Conservation (phyloP, 2,888 invertebrate species). For the Megamerina dolium region DNA sequence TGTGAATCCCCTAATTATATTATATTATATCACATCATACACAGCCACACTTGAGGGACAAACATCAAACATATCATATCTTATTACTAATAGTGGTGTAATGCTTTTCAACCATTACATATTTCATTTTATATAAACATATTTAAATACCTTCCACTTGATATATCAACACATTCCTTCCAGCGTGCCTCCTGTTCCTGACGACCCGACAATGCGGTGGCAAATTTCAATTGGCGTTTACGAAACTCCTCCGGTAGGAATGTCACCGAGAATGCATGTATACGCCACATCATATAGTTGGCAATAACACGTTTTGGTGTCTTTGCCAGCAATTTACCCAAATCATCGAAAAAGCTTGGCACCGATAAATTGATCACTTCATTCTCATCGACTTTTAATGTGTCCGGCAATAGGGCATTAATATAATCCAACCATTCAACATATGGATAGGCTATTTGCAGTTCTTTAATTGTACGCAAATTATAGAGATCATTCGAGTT, state of each 20-base stretch:
- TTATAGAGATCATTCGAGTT: constrained; percentile 90
- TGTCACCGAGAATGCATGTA: constrained; percentile 71
- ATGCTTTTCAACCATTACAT: too few relatives aligned
- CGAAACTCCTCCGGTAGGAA: constrained; percentile 75
- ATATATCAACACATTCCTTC: constrained; percentile 85
- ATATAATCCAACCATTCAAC: constrained; percentile 63
- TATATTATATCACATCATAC: too few relatives aligned
- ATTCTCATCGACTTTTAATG: constrained; percentile 56
- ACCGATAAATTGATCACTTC: constrained; percentile 82
- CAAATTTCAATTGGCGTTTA: constrained; percentile 72
- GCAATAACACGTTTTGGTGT: constrained; percentile 66
- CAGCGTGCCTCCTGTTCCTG: constrained; percentile 81
- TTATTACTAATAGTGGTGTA: too few relatives aligned
- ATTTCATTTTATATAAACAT: too few relatives aligned
- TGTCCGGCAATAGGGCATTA: constrained; percentile 68
- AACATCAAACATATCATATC: too few relatives aligned
- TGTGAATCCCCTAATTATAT: too few relatives aligned
- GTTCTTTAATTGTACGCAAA: constrained; percentile 74
- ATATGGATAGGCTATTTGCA: constrained; percentile 67
- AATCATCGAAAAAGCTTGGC: constrained; percentile 68
- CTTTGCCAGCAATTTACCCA: constrained; percentile 57
- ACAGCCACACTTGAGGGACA: too few relatives aligned
- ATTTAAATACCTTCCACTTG: constrained; percentile 72
- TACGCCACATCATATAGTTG: constrained; percentile 91
- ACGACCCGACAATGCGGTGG: constrained; percentile 74